These are phyloP conservation scores for Pristionchus arcanus DNA, from an alignment of 2,888 invertebrate species.

Conservation along the genomic window DNA sequence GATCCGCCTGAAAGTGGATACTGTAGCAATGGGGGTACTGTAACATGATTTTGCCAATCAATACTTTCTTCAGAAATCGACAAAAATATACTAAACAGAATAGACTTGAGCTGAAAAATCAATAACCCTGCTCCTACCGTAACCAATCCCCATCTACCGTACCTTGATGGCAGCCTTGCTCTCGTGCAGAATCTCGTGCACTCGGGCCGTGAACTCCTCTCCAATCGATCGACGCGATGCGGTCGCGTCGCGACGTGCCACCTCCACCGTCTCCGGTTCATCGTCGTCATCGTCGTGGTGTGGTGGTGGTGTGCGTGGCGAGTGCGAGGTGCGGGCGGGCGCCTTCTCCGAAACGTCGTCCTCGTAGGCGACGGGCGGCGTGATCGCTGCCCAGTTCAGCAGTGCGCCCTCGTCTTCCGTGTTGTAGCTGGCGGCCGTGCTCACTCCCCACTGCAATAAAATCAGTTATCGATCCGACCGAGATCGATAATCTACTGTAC, in stretches of 20 bases:
- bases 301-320: neutral
- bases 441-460: constrained; percentile 40
- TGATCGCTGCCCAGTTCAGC: constrained; percentile 15
- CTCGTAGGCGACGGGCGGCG: constrained; percentile 43
- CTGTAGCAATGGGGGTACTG: neutral
- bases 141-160: neutral
- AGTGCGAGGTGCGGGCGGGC: neutral
- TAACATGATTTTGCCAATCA: neutral
- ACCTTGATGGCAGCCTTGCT: constrained; percentile 14
- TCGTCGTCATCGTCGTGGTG: neutral
- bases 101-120: neutral
- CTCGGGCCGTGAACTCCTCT: constrained; percentile 28
- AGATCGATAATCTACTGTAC: constrained; percentile 5
- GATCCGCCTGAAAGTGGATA: constrained; percentile 2
- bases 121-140: neutral
- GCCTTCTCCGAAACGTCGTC: constrained; percentile 37
- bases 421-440: constrained; percentile 30
- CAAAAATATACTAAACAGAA: neutral
- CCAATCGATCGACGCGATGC: neutral
- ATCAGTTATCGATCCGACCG: neutral
- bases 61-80: neutral
- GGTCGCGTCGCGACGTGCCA: constrained; percentile 13
- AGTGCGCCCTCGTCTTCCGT: neutral
- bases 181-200: constrained; percentile 25
- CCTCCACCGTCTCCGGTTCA: constrained; percentile 8